phyloP scores from a whole-genome alignment of 2,797 vertebrate species.

The Microcaecilia unicolor region DNA sequence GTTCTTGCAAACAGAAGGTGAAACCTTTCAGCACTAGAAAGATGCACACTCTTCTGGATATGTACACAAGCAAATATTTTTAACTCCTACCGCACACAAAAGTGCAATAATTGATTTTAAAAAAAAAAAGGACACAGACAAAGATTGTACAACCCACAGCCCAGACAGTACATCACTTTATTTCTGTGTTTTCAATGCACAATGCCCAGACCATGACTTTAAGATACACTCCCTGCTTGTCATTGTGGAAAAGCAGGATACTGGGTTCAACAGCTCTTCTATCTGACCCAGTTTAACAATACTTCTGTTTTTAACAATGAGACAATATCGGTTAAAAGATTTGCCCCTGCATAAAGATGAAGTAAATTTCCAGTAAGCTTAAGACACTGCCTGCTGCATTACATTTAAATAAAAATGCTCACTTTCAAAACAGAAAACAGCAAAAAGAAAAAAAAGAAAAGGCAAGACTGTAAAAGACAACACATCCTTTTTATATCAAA shows the following conservation, averaged over 20 bases:
- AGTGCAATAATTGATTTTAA: constrained; percentile 4
- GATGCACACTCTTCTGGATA: background rate
- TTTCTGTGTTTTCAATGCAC: constrained; percentile 31
- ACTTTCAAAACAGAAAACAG: constrained; percentile 35
- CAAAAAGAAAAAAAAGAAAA: constrained; percentile 30
- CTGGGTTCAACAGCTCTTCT: too few relatives aligned
- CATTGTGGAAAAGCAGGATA: too few relatives aligned
- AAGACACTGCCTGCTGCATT: constrained; percentile 34
- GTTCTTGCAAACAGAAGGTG: too few relatives aligned
- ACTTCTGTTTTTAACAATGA: too few relatives aligned
- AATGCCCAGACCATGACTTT: too few relatives aligned
- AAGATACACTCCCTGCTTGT: too few relatives aligned
- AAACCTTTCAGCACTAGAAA: too few relatives aligned
- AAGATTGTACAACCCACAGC: constrained; percentile 28
- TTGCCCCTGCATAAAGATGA: constrained; percentile 27
- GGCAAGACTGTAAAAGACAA: constrained; percentile 33
- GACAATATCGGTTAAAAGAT: constrained; percentile 17
- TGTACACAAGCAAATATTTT: background rate
- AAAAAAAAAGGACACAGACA: too few relatives aligned
- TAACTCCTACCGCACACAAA: too few relatives aligned
- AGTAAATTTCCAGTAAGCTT: constrained; percentile 32
- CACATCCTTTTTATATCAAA: constrained; percentile 48
- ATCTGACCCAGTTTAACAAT: too few relatives aligned
- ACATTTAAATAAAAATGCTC: constrained; percentile 50
- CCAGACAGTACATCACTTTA: constrained; percentile 17